Conservation (phyloP, 2,888 invertebrate species). For the Mimumesa dahlbomi region DNA sequence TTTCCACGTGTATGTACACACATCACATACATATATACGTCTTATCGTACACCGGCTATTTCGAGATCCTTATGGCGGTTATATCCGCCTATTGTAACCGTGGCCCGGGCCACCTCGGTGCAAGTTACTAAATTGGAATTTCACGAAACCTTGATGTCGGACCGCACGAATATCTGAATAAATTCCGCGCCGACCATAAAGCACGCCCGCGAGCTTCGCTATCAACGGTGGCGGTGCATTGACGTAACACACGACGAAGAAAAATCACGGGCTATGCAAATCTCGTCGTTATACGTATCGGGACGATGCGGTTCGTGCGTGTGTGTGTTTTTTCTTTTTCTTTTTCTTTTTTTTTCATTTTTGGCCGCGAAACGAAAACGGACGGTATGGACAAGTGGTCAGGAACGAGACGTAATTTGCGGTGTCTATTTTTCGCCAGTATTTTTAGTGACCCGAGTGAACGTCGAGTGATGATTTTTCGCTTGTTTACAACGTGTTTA, state of each 20-base stretch:
- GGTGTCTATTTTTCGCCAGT: too few relatives aligned
- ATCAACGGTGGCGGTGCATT: neutral
- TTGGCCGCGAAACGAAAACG: too few relatives aligned
- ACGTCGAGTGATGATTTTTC: too few relatives aligned
- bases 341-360: too few relatives aligned
- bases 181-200: neutral
- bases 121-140: slow-evolving; percentile 7
- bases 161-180: slow-evolving; percentile 6
- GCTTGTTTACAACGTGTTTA: too few relatives aligned
- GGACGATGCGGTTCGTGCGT: neutral
- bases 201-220: neutral
- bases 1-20: too few relatives aligned
- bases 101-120: neutral
- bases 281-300: neutral
- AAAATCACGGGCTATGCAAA: slow-evolving; percentile 30
- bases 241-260: slow-evolving; percentile 26
- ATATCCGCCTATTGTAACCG: slow-evolving; percentile 2
- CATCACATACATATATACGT: neutral
- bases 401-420: too few relatives aligned
- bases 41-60: neutral
- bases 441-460: too few relatives aligned
- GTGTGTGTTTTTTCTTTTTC: neutral
- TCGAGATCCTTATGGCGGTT: neutral
- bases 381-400: too few relatives aligned
- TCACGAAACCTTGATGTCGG: slow-evolving; percentile 8